Percentiles rank a stretch among this genome's conserved stretches.
phyloP scores from a whole-genome alignment of 2,797 vertebrate genomes.

The Scolopax rusticola region DNA sequence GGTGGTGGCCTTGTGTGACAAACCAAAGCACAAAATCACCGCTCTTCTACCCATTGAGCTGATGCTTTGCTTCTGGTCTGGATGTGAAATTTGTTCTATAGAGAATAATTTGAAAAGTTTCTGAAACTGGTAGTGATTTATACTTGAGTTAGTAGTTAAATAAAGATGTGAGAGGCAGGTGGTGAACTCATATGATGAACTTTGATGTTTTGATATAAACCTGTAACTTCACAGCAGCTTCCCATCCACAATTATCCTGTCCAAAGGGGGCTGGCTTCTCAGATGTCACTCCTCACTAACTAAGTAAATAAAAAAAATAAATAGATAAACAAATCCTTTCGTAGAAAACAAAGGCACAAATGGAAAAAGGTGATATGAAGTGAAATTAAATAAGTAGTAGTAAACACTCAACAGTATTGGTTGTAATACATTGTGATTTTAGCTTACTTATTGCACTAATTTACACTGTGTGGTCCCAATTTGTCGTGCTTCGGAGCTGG shows the following conservation, averaged over 20 bases:
- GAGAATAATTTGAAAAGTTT: not conserved
- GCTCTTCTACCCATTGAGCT: not conserved
- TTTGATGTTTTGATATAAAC: not conserved
- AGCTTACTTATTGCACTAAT: not conserved
- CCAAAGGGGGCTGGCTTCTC: not conserved
- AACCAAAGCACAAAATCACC: not conserved
- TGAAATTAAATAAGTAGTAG: not conserved
- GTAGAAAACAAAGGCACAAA: not conserved
- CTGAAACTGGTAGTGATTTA: not conserved
- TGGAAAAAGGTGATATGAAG: not conserved
- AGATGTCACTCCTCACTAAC: too few species aligned
- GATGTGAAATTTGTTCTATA: not conserved
- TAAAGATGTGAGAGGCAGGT: not conserved
- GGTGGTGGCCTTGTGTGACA: fast-evolving
- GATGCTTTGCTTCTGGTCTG: not conserved
- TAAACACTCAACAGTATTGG: not conserved
- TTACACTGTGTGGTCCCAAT: not conserved
- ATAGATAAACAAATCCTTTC: not conserved
- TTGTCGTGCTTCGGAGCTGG: not conserved
- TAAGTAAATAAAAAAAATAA: not conserved
- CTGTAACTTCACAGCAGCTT: not conserved
- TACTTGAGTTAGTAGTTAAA: not conserved
- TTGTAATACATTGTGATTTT: not conserved
- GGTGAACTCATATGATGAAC: not conserved
- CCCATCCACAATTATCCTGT: not conserved